phyloP scores from a whole-genome alignment of 2,113 vertebrate species.

The Vombatus ursinus region DNA sequence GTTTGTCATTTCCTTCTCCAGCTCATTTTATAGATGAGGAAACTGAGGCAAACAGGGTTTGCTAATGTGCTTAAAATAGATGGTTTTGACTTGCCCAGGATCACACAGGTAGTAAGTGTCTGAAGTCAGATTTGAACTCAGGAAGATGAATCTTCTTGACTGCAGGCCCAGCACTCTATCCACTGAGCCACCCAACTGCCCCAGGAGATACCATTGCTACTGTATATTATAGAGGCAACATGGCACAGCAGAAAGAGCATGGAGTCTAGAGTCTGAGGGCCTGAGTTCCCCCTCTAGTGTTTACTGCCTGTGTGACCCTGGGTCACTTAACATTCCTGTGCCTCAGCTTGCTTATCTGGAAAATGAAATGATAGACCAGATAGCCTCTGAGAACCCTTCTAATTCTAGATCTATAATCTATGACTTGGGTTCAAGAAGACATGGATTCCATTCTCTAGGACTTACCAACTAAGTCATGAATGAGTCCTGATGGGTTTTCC shows the following conservation, averaged over 20 bases:
- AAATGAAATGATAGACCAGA: neutral
- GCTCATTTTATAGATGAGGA: no score
- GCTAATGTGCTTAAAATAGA: no score
- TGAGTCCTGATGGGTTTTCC: neutral
- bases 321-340: neutral
- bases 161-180: no score
- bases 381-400: neutral
- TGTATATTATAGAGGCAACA: neutral
- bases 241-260: neutral
- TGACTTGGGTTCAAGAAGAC: neutral
- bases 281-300: neutral
- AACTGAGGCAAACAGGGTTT: no score
- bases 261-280: neutral
- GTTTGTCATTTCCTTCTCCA: no score
- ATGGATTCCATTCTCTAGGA: neutral
- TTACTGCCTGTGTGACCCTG: neutral
- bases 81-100: no score
- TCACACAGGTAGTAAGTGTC: no score
- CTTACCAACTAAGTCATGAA: neutral
- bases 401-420: neutral
- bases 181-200: neutral
- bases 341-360: neutral
- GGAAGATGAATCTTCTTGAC: no score
- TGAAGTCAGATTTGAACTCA: no score
- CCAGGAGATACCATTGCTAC: neutral